A percentile compares a stretch with the other conserved stretches of the same genome.
Conservation (phyloP, 2,113 vertebrate species). For the Gobio gobio region DNA sequence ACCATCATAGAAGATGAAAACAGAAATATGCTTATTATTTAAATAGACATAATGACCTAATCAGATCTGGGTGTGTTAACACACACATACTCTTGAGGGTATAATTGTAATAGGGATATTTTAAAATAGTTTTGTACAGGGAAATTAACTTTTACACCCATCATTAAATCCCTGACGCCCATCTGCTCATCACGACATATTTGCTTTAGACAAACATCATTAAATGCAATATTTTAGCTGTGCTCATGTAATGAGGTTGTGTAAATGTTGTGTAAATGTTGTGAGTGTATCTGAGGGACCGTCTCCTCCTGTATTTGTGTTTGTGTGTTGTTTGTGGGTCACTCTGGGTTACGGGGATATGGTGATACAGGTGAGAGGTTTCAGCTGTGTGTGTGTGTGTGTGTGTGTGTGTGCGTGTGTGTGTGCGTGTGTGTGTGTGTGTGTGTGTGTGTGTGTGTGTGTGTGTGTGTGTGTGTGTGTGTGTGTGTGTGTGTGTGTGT, state of each 20-base stretch:
- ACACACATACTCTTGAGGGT: background rate
- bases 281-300: background rate
- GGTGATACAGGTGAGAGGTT: constrained; percentile 27
- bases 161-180: background rate
- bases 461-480: background rate
- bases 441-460: constrained; percentile 12
- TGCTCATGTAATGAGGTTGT: background rate
- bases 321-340: constrained; percentile 10
- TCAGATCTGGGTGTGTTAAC: background rate
- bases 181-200: background rate
- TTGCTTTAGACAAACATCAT: background rate
- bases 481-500: background rate
- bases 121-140: background rate
- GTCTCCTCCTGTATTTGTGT: background rate
- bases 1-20: background rate
- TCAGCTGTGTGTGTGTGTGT: too few species aligned
- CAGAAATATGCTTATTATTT: constrained; percentile 3
- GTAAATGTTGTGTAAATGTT: constrained; percentile 1
- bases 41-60: background rate
- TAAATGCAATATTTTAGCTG: background rate
- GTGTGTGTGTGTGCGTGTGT: too few species aligned
- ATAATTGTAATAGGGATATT: background rate
- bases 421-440: background rate
- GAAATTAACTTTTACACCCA: constrained; percentile 9
- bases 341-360: constrained; percentile 32